A percentile compares a stretch with the other conserved stretches of the same genome.
These are phyloP conservation scores for Dione juno DNA, from an alignment of 2,888 invertebrate species.

Conservation along the genomic window DNA sequence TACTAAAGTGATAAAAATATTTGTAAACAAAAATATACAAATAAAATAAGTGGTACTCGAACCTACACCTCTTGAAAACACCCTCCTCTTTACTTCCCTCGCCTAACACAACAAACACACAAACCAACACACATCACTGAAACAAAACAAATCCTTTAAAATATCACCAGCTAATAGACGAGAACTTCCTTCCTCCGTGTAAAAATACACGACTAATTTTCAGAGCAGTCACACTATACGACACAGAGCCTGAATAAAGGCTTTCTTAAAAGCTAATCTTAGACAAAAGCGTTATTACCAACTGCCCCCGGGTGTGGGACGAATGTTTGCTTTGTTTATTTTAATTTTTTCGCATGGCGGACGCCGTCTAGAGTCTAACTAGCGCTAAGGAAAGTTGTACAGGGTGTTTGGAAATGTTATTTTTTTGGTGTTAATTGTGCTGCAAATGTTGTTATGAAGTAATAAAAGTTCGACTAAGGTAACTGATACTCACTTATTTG, in stretches of 20 bases:
- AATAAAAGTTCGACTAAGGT: too few species aligned
- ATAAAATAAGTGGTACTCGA: too few species aligned
- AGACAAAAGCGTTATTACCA: constrained; percentile 80
- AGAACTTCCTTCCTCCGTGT: constrained; percentile 23
- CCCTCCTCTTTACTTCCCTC: not conserved
- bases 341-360: constrained; percentile 78
- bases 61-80: too few species aligned
- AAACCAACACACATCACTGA: constrained; percentile 24
- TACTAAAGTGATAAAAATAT: too few species aligned
- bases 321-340: constrained; percentile 78
- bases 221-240: constrained; percentile 53
- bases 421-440: too few species aligned
- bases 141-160: constrained; percentile 37
- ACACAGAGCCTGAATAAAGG: constrained; percentile 60
- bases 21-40: too few species aligned
- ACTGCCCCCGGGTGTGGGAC: constrained; percentile 74
- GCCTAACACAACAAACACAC: constrained; percentile 1
- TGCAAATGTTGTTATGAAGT: too few species aligned
- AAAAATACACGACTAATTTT: constrained; percentile 46
- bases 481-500: too few species aligned
- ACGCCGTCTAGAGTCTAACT: constrained; percentile 58
- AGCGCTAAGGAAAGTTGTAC: constrained; percentile 59
- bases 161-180: constrained; percentile 40
- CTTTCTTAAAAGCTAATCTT: constrained; percentile 82
- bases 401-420: constrained; percentile 50